These are phyloP conservation scores for Polydrusus cervinus DNA, from an alignment of 2,888 invertebrate species.

Conservation along the genomic window DNA sequence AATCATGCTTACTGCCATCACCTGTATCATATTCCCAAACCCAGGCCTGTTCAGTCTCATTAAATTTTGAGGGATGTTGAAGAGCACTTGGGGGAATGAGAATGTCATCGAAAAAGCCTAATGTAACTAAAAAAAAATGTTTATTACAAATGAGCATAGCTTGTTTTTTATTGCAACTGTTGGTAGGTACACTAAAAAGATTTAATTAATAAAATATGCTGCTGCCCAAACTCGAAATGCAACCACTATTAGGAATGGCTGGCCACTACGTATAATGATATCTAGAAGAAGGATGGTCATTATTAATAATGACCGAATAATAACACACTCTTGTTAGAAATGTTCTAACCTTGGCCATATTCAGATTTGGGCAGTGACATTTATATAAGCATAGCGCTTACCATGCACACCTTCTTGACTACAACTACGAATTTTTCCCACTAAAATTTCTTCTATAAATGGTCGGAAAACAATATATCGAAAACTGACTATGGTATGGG, in stretches of 20 bases:
- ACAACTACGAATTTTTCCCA: constrained; percentile 94
- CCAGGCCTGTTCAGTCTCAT: constrained; percentile 94
- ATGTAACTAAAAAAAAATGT: constrained; percentile 79
- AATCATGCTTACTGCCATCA: constrained; percentile 88
- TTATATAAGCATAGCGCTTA: constrained; percentile 66
- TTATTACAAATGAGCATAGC: constrained; percentile 7
- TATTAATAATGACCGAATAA: too few species aligned
- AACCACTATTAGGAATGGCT: too few species aligned
- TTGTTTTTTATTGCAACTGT: background rate
- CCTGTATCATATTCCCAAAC: constrained; percentile 95
- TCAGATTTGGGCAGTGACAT: background rate
- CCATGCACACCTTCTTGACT: constrained; percentile 93
- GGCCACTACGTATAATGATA: too few species aligned
- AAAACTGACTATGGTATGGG: constrained; percentile 94
- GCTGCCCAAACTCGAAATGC: too few species aligned
- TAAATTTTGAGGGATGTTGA: constrained; percentile 95
- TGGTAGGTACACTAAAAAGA: too few species aligned
- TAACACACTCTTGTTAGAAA: too few species aligned
- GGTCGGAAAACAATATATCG: constrained; percentile 97
- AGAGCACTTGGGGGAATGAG: constrained; percentile 92
- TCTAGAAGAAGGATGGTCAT: too few species aligned
- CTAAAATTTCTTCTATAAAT: constrained; percentile 92
- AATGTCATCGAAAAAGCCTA: constrained; percentile 98
- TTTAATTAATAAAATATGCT: too few species aligned
- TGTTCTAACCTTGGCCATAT: too few species aligned